These are phyloP conservation scores for Tetragonula carbonaria DNA, from an alignment of 2,888 invertebrate genomes.

Conservation along the genomic window DNA sequence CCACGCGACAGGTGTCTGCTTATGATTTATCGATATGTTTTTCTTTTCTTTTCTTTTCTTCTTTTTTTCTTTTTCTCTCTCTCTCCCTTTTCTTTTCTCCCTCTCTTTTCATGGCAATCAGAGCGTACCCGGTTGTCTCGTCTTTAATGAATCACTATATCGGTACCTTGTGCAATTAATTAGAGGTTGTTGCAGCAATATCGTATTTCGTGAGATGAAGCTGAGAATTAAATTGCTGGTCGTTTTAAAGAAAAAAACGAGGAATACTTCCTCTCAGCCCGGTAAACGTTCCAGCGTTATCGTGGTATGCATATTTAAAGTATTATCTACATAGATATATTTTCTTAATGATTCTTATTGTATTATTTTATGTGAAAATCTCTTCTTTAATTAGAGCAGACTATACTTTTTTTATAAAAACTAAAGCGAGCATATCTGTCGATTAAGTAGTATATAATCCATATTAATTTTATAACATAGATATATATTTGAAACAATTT, in stretches of 20 bases:
- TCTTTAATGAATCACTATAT: slow-evolving; percentile 28
- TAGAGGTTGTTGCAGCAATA: neutral
- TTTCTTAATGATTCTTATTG: too few relatives aligned
- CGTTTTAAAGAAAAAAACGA: neutral
- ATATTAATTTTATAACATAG: too few relatives aligned
- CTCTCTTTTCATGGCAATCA: neutral
- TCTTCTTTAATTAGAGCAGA: too few relatives aligned
- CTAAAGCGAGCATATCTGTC: too few relatives aligned
- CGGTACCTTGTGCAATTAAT: slow-evolving; percentile 16
- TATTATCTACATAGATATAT: too few relatives aligned
- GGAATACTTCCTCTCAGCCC: neutral
- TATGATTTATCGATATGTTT: slow-evolving; percentile 30
- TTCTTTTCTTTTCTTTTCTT: neutral
- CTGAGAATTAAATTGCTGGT: neutral
- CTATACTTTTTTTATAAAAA: too few relatives aligned
- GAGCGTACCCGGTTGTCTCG: neutral
- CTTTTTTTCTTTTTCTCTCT: neutral
- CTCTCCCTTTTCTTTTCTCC: neutral
- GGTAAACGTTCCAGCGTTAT: neutral
- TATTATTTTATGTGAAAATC: too few relatives aligned
- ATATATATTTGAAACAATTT: too few relatives aligned
- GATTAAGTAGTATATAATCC: too few relatives aligned
- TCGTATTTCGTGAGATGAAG: neutral
- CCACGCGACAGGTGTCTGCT: slow-evolving; percentile 42
- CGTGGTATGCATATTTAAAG: too few relatives aligned